Conservation (phyloP, 2,113 vertebrate species). For the Macrotis lagotis region DNA sequence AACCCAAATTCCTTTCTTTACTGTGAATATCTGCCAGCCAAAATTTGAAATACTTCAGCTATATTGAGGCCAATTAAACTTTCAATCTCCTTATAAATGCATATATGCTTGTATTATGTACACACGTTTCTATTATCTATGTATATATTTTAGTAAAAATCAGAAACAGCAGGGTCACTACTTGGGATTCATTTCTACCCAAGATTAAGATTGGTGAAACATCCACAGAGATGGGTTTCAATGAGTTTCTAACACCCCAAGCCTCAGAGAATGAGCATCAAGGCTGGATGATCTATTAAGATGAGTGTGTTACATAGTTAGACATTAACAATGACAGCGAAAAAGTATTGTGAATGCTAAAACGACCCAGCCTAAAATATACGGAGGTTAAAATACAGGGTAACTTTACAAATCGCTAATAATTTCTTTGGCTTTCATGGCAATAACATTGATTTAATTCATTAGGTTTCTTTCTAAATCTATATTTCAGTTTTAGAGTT, state of each 20-base stretch:
- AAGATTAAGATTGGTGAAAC: background rate
- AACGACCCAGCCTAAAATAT: conserved; percentile 83
- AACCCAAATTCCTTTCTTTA: background rate
- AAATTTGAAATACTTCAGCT: background rate
- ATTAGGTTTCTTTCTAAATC: conserved; percentile 89
- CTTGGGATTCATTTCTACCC: background rate
- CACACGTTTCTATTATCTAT: background rate
- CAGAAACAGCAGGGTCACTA: background rate
- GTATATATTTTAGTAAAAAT: background rate
- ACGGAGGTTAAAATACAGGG: conserved; percentile 87
- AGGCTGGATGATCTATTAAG: conserved; percentile 78
- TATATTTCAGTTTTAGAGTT: conserved; percentile 93
- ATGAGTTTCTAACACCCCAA: conserved; percentile 19
- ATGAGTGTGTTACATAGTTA: conserved; percentile 69
- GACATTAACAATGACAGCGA: conserved; percentile 80
- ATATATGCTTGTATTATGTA: background rate
- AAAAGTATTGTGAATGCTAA: conserved; percentile 81
- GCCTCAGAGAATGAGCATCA: conserved; percentile 25
- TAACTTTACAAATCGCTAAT: conserved; percentile 91
- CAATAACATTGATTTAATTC: conserved; percentile 93
- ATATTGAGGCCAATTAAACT: background rate
- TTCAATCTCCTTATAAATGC: background rate
- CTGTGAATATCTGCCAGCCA: background rate
- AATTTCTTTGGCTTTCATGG: conserved; percentile 89
- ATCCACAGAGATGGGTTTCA: background rate